These are phyloP conservation scores for Drosophila setosimentum DNA, from an alignment of 2,888 invertebrate species.

Conservation along the genomic window DNA sequence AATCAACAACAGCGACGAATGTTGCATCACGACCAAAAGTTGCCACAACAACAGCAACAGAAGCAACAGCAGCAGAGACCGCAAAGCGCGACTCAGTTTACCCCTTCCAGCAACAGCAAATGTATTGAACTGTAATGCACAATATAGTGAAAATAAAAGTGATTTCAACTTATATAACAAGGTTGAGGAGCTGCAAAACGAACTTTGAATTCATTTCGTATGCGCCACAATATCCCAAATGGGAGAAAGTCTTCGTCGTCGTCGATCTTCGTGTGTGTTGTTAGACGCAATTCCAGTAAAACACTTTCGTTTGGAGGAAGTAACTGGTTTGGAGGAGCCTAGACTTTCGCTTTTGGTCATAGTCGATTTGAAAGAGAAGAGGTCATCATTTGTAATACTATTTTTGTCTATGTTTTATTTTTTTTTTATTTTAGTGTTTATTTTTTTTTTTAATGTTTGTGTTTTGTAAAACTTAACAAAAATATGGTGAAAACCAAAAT, in stretches of 20 bases:
- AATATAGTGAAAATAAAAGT: slow-evolving; percentile 27
- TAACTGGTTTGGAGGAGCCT: slow-evolving; percentile 74
- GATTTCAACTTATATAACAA: slow-evolving; percentile 68
- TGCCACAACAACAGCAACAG: slow-evolving; percentile 38
- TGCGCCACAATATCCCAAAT: slow-evolving; percentile 48
- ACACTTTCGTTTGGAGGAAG: slow-evolving; percentile 58
- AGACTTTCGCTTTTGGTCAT: slow-evolving; percentile 64
- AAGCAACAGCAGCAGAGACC: slow-evolving; percentile 40
- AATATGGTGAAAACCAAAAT: slow-evolving; percentile 48
- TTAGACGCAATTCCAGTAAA: slow-evolving; percentile 42
- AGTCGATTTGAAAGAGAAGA: slow-evolving; percentile 15
- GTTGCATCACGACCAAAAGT: slow-evolving; percentile 53
- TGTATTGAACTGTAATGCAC: slow-evolving; percentile 68
- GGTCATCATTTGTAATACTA: slow-evolving; percentile 44
- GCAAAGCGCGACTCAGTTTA: slow-evolving; percentile 55
- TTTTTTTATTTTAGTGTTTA: slow-evolving; percentile 24
- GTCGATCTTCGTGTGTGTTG: slow-evolving; percentile 5
- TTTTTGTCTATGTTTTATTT: slow-evolving; percentile 10
- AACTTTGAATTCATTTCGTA: slow-evolving; percentile 53
- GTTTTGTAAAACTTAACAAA: slow-evolving; percentile 67
- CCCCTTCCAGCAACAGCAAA: slow-evolving; percentile 39
- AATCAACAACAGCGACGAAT: slow-evolving; percentile 38
- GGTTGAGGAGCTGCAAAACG: slow-evolving; percentile 69
- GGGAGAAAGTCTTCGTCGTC: slow-evolving; percentile 51
- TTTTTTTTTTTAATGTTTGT: slow-evolving; percentile 27